Conservation (phyloP, 2,113 vertebrate species). For the Siniperca chuatsi region DNA sequence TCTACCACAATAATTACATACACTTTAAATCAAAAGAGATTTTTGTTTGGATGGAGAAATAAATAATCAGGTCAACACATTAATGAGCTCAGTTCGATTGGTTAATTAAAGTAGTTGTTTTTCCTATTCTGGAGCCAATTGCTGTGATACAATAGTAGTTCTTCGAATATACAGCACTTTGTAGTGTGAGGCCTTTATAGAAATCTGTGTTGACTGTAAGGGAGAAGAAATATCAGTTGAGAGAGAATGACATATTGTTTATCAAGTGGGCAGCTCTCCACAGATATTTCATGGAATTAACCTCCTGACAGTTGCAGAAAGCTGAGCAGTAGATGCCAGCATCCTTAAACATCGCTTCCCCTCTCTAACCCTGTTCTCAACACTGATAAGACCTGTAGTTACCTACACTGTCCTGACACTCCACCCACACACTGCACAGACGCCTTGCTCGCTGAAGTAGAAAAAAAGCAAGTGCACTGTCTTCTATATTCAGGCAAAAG, state of each 20-base stretch:
- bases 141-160: background rate
- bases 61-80: conserved; percentile 19
- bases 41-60: conserved; percentile 16
- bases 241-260: conserved; percentile 13
- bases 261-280: conserved; percentile 43
- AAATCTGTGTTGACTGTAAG: background rate
- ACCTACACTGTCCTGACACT: conserved; percentile 49
- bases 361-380: conserved; percentile 28
- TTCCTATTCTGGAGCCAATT: background rate
- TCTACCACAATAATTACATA: background rate
- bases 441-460: conserved; percentile 28
- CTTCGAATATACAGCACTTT: background rate
- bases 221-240: conserved; percentile 11
- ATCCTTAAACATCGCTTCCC: conserved; percentile 31
- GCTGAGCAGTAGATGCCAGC: conserved; percentile 43
- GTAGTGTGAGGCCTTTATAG: background rate
- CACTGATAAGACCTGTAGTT: conserved; percentile 55
- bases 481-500: conserved; percentile 46
- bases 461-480: conserved; percentile 25
- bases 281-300: conserved; percentile 59
- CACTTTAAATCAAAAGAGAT: conserved; percentile 14
- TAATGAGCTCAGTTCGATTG: conserved; percentile 10
- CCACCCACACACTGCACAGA: conserved; percentile 52
- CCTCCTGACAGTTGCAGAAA: conserved; percentile 56
- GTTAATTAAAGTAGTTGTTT: conserved; percentile 23